phyloP scores from a whole-genome alignment of 2,888 invertebrate species.

The Mesopsocus fuscifrons region DNA sequence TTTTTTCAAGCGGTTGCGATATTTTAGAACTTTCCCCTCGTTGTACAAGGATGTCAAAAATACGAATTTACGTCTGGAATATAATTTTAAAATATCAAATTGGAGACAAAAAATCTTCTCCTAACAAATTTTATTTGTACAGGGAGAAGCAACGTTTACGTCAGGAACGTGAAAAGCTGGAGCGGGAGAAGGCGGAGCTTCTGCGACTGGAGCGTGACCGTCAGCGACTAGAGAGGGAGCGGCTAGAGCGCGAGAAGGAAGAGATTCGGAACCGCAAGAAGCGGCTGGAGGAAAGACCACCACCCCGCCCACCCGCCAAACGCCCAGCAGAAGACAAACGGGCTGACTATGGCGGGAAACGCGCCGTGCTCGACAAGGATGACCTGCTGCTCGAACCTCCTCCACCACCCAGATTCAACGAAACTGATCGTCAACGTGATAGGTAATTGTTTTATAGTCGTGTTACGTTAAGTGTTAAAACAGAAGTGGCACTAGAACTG shows the following conservation, averaged over 20 bases:
- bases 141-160: conserved; percentile 62
- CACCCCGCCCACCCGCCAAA: conserved; percentile 32
- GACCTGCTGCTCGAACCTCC: conserved; percentile 34
- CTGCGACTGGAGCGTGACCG: conserved; percentile 67
- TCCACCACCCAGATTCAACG: conserved; percentile 32
- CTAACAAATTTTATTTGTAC: conserved; percentile 3
- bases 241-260: conserved; percentile 50
- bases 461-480: too few species aligned
- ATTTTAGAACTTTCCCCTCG: neutral
- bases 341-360: conserved; percentile 23
- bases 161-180: conserved; percentile 69
- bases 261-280: conserved; percentile 67
- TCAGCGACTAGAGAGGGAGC: conserved; percentile 43
- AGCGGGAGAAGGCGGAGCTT: conserved; percentile 71
- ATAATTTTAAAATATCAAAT: too few species aligned
- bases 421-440: neutral
- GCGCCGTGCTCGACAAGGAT: conserved; percentile 19
- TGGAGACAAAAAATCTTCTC: too few species aligned
- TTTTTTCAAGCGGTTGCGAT: neutral
- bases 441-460: too few species aligned
- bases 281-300: conserved; percentile 38
- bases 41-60: too few species aligned
- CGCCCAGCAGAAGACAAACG: conserved; percentile 26
- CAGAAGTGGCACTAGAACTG: too few species aligned
- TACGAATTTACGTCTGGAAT: too few species aligned